A percentile compares a stretch with the other conserved stretches of the same genome.
These are phyloP conservation scores for Tragopan temminckii DNA, from an alignment of 2,797 vertebrate genomes.

Conservation along the genomic window DNA sequence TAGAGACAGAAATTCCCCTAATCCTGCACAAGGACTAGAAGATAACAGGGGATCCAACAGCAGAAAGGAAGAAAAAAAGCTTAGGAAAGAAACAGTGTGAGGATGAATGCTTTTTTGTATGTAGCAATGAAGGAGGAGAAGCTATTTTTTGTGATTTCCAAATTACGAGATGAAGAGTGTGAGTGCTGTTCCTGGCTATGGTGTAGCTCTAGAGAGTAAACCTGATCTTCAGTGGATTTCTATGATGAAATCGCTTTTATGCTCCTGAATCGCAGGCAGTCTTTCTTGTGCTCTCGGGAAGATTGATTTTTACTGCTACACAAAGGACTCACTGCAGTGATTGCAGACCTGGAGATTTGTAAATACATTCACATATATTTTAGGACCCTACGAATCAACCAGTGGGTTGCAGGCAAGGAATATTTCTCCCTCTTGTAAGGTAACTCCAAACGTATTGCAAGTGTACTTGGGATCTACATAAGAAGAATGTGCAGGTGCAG, in stretches of 20 bases:
- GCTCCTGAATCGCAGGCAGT: not conserved
- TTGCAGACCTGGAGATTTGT: not conserved
- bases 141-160: not conserved
- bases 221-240: not conserved
- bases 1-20: not conserved
- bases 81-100: not conserved
- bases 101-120: not conserved
- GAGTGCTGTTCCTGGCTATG: not conserved
- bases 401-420: not conserved
- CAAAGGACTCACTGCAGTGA: not conserved
- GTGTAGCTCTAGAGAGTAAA: not conserved
- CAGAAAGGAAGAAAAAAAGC: not conserved
- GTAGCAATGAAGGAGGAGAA: not conserved
- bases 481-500: not conserved
- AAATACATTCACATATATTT: not conserved
- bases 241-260: not conserved
- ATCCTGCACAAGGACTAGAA: not conserved
- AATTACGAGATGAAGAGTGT: not conserved
- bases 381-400: not conserved
- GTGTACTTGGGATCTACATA: not conserved
- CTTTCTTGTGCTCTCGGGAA: not conserved
- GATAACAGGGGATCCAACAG: not conserved
- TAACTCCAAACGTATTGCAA: not conserved
- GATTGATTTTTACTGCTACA: not conserved
- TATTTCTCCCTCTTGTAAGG: not conserved